These are phyloP conservation scores for Rhagium mordax DNA, from an alignment of 2,888 invertebrate species.

Conservation along the genomic window DNA sequence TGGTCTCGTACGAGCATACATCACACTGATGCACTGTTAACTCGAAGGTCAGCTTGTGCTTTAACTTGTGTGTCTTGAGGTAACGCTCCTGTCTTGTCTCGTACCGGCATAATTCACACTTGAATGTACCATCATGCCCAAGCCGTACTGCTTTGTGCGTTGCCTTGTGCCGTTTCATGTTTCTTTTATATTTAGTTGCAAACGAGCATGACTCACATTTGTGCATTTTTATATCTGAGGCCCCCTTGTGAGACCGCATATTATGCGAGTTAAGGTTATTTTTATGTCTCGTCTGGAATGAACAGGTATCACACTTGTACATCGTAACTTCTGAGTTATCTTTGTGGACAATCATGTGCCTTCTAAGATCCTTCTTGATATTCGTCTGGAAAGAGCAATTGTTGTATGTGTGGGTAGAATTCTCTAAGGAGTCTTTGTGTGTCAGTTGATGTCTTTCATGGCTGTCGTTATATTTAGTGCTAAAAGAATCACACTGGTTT, in stretches of 20 bases:
- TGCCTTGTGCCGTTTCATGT: not conserved
- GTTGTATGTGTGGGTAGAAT: not conserved
- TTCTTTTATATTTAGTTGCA: not conserved
- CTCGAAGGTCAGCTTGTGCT: not conserved
- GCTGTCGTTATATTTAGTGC: not conserved
- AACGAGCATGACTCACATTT: not conserved
- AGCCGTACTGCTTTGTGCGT: too few species aligned
- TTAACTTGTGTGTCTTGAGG: not conserved
- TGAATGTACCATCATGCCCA: too few species aligned
- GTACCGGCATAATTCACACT: not conserved
- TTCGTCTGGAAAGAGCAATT: not conserved
- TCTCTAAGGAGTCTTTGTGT: not conserved
- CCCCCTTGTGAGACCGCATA: not conserved
- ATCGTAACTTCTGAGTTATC: not conserved
- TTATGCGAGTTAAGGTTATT: not conserved
- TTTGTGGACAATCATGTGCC: not conserved
- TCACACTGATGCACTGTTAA: not conserved
- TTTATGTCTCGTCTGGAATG: not conserved
- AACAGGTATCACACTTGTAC: not conserved
- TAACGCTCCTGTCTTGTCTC: not conserved
- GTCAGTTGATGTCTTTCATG: not conserved
- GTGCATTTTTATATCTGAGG: not conserved
- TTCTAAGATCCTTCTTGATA: not conserved
- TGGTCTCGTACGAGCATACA: not conserved
- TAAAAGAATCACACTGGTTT: not conserved